These are phyloP conservation scores for Avahi laniger DNA, from an alignment of 2,797 vertebrate genomes.

Conservation along the genomic window DNA sequence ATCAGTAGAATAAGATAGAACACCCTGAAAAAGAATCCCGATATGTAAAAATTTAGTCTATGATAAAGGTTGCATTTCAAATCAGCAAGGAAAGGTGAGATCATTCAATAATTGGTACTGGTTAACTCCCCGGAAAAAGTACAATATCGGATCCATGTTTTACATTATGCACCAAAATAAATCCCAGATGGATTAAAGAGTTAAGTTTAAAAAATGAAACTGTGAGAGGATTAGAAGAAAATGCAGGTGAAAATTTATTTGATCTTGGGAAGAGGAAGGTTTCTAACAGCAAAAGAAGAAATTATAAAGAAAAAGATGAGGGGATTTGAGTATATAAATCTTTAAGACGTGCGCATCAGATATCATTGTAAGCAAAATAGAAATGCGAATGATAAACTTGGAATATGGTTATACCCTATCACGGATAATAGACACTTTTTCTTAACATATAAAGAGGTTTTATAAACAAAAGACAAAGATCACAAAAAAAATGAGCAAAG, in stretches of 20 bases:
- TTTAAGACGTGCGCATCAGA: background rate
- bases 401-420: background rate
- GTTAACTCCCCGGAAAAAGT: background rate
- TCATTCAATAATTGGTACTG: background rate
- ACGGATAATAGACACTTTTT: slow-evolving; percentile 16
- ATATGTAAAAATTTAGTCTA: background rate
- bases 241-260: slow-evolving; percentile 38
- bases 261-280: slow-evolving; percentile 24
- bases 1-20: background rate
- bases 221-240: slow-evolving; percentile 34
- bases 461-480: slow-evolving; percentile 42
- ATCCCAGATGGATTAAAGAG: slow-evolving; percentile 33
- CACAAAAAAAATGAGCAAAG: background rate
- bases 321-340: background rate
- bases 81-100: slow-evolving; percentile 21
- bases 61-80: slow-evolving; percentile 17
- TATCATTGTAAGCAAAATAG: background rate
- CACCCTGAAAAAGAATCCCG: background rate
- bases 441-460: background rate
- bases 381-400: background rate
- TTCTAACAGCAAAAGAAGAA: slow-evolving; percentile 26
- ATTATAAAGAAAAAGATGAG: slow-evolving; percentile 36
- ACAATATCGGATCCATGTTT: background rate
- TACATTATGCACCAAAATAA: slow-evolving; percentile 2
- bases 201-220: slow-evolving; percentile 36